Evolutionary conservation across 2,888 invertebrate species (phyloP), one percentile per base, ranked within the genome.

Genomic region (Lepeophtheirus nordmannii): DNA sequence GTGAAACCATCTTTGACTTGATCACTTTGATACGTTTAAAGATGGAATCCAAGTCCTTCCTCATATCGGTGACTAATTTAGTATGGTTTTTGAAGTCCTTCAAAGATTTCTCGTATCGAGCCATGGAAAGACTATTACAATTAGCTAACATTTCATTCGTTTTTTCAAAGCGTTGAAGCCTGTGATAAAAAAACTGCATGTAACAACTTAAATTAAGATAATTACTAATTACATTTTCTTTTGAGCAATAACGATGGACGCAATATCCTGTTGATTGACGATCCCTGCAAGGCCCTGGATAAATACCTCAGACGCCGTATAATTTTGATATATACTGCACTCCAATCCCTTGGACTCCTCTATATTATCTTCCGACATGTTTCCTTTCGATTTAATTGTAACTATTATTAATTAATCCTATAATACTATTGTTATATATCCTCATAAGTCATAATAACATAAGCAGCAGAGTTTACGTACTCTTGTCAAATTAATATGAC

Each of bases 101-200:
- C 10, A 83, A 85, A 0, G 93, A 91, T 22, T 83, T 83, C 73
- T 90, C 87, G 65, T 91, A 81, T 12, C 97, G 82, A 69, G 85
- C 85, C 3, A 87, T 85, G 0, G 94, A 91, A n/a, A 98, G 76
- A 20, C 89, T 87, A 76, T 94, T 94, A 74, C 96, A 96, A 75
- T 96, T 97, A 11, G 90, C 85, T 39, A 98, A 78, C 97, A 97
- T 98, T 79, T 98, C 97, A 73, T 97, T 98, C 0, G 97, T 97
- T 76, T 97, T 97, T 74, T 97, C 97, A 78, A 96, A 98, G 67
- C 96, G 81, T 72, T 90, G 89, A 37, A 97, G 76, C 89, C 92
- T 92, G 73, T 1, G 80, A 77, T 69, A 67, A 65, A 67, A 69
- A 67, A 41, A 38, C 9, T 67, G 23, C 9, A 56, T 46, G 14